A percentile compares a stretch with the other conserved stretches of the same genome.
Conservation (phyloP, 2,888 invertebrate genomes). For the Cancer borealis region DNA sequence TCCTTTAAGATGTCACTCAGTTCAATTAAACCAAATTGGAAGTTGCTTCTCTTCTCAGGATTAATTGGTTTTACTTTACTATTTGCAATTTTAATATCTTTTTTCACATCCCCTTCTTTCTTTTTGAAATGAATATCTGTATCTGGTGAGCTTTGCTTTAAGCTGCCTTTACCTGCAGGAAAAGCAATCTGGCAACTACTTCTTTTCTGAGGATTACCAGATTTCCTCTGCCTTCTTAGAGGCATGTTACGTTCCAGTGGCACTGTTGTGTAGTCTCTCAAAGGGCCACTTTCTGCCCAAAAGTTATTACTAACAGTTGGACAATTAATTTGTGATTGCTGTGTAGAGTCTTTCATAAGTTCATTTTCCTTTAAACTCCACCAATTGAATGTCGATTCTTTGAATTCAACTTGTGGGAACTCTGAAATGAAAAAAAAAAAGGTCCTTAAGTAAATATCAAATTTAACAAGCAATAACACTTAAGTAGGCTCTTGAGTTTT, state of each 20-base stretch:
- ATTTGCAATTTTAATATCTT: background rate
- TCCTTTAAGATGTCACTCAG: background rate
- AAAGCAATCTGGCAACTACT: background rate
- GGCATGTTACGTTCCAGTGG: background rate
- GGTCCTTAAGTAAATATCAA: background rate
- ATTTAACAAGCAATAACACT: background rate
- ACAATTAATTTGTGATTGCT: background rate
- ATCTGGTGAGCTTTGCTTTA: background rate
- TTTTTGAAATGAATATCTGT: background rate
- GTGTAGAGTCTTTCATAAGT: background rate
- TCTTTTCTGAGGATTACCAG: background rate
- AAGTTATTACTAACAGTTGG: background rate
- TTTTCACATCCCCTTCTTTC: constrained; percentile 37
- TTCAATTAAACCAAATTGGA: background rate
- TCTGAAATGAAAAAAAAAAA: background rate
- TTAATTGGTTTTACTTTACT: background rate
- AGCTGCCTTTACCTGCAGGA: background rate
- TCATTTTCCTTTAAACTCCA: background rate
- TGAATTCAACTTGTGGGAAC: background rate
- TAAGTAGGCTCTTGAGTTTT: background rate
- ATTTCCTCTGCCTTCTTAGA: background rate
- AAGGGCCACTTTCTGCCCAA: background rate
- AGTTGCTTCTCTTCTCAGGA: background rate
- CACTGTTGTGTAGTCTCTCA: background rate
- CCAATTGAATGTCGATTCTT: background rate